These are phyloP conservation scores for Glossophaga mutica DNA, from an alignment of 2,797 vertebrate genomes.

Conservation along the genomic window DNA sequence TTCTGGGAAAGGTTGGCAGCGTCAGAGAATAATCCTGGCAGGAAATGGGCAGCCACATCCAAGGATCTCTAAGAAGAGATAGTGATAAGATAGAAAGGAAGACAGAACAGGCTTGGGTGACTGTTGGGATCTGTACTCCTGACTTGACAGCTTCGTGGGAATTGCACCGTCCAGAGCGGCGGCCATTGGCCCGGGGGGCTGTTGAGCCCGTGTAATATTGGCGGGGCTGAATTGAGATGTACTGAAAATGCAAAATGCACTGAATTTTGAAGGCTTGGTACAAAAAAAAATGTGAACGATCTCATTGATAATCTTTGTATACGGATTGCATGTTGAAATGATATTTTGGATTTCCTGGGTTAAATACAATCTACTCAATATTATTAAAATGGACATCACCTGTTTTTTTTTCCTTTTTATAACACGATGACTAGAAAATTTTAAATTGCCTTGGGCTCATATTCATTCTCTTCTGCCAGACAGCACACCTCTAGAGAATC, in stretches of 20 bases:
- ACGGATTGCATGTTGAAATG: not conserved
- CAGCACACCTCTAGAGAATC: not conserved
- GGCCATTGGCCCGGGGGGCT: not conserved
- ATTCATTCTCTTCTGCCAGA: not conserved
- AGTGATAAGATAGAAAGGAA: conserved; percentile 44
- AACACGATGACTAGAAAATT: not conserved
- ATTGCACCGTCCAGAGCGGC: not conserved
- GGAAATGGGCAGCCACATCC: conserved; percentile 43
- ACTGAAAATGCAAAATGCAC: not conserved
- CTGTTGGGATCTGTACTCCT: not conserved
- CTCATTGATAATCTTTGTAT: not conserved
- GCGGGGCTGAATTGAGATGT: not conserved
- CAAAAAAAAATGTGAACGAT: not conserved
- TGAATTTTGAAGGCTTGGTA: not conserved
- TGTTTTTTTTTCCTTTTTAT: not conserved
- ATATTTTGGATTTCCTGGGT: not conserved
- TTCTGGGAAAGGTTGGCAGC: conserved; percentile 73
- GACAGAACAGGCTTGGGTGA: conserved; percentile 24
- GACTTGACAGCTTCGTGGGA: not conserved
- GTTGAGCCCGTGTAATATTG: not conserved
- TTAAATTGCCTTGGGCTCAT: not conserved
- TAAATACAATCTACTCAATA: not conserved
- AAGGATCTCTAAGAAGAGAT: conserved; percentile 67
- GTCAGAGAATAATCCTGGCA: conserved; percentile 30
- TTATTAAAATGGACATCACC: not conserved